Evolutionary conservation across 1,140 invertebrate species (phyloP), one percentile per base, ranked within the genome.

Genomic region (Delia radicum): DNA sequence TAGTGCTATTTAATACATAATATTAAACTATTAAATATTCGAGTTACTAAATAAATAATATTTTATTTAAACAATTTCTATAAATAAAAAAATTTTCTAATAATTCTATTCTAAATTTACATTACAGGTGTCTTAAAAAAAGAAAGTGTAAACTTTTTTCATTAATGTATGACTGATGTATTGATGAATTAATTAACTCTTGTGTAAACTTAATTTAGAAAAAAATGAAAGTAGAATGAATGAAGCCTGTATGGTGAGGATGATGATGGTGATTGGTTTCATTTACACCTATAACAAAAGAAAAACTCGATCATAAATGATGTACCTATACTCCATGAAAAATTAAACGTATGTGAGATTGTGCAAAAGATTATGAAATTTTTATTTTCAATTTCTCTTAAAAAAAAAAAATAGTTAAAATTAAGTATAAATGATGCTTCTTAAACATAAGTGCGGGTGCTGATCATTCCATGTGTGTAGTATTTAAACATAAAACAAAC

Each of bases 381-480:
- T 55, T 55, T 37, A 1, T 37, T 37, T 37, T 37, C n/a, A 5
- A 8, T 55, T 13, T 37, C 12, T 33, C 31, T 6, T 33, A 33
- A 10, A 13, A 65, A 65, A 5, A n/a, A 6, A n/a, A n/a, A n/a
- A n/a, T n/a, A n/a, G n/a, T n/a, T 33, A 69, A 15, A 69, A 69
- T 69, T 15, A 69, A 26, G 8, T 18, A 69, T 67, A 28, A 69
- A 69, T 37, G n/a, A 33, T 33, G 33, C n/a, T 67, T 29, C 12
- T 67, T 28, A 28, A 18, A 67, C n/a, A 33, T 33, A 69, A 28
- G 27, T 29, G 28, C 65, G 65, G 65, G 65, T 69, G 65, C 65
- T 69, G 29, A 69, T 69, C 65, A 69, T 69, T 69, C 65, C 65
- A 69, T 69, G 29, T 69, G 65, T 69, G 65, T 69, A 69, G 29